A percentile compares a stretch with the other conserved stretches of the same genome.
phyloP scores from a whole-genome alignment of 2,113 vertebrate species.

The Sula dactylatra region DNA sequence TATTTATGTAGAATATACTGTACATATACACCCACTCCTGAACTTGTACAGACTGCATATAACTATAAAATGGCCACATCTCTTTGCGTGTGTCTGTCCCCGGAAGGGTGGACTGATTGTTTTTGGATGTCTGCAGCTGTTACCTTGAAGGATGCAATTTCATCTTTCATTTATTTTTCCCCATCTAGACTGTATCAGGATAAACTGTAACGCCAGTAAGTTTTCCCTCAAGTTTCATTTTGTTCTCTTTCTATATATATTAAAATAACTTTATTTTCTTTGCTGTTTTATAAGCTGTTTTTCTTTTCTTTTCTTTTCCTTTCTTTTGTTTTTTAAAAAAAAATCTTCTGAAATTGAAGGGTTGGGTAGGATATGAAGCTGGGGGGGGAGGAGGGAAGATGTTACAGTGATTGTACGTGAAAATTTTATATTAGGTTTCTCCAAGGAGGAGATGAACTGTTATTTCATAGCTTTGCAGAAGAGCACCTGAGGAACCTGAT shows the following conservation, averaged over 20 bases:
- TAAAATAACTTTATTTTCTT: conserved; percentile 78
- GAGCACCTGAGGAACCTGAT: conserved; percentile 48
- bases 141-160: conserved; percentile 99
- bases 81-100: conserved; percentile 97
- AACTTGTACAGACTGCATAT: conserved; percentile 66
- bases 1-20: conserved; percentile 72
- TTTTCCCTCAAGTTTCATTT: conserved; percentile 99
- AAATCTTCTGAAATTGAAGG: background rate
- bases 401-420: background rate
- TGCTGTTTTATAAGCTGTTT: conserved; percentile 76
- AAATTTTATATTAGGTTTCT: conserved; percentile 20
- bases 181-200: conserved; percentile 99
- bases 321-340: background rate
- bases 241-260: conserved; percentile 80
- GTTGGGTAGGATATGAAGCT: conserved; percentile 23
- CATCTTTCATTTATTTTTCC: conserved; percentile 99
- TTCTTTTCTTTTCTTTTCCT: conserved; percentile 39
- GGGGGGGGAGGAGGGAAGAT: background rate
- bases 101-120: conserved; percentile 98
- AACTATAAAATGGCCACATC: conserved; percentile 87
- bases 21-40: conserved; percentile 76
- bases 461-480: conserved; percentile 68
- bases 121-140: conserved; percentile 99
- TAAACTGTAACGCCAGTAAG: conserved; percentile 99
- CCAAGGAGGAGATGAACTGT: conserved; percentile 31